Conservation (phyloP, 2,888 invertebrate genomes). For the Adela reaumurella region DNA sequence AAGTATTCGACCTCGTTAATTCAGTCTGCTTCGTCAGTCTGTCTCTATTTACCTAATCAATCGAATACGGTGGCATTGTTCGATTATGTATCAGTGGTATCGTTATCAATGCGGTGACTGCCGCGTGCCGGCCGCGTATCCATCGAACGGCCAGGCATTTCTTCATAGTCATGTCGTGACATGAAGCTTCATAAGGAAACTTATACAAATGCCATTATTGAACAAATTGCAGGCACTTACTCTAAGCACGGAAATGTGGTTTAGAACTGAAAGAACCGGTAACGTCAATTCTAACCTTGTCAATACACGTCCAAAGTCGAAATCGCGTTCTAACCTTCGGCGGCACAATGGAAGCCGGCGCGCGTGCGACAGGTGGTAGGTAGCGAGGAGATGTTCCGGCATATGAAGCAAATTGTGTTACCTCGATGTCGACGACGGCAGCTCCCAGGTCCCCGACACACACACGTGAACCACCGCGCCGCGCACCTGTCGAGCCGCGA, state of each 20-base stretch:
- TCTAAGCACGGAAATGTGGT: too few species aligned
- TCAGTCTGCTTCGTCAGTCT: neutral
- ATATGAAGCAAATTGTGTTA: neutral
- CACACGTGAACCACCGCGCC: constrained; percentile 51
- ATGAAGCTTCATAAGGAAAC: too few species aligned
- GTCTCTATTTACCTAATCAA: neutral
- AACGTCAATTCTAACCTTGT: too few species aligned
- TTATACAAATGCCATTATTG: too few species aligned
- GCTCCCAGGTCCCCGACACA: constrained; percentile 35
- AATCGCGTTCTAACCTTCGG: constrained; percentile 17
- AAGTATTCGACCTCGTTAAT: neutral
- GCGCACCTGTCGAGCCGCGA: constrained; percentile 48
- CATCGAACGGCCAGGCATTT: too few species aligned
- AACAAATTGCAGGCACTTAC: too few species aligned
- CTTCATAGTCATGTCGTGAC: too few species aligned
- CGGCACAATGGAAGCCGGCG: constrained; percentile 19
- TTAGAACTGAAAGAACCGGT: too few species aligned
- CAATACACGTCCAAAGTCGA: too few species aligned
- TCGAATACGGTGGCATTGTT: neutral
- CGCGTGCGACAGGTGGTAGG: constrained; percentile 2
- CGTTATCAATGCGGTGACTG: too few species aligned
- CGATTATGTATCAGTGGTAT: neutral
- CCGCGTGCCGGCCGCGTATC: too few species aligned
- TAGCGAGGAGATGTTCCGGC: neutral
- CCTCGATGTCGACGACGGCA: neutral